These are phyloP conservation scores for Meda fulgida DNA, from an alignment of 2,797 vertebrate genomes.

Conservation along the genomic window DNA sequence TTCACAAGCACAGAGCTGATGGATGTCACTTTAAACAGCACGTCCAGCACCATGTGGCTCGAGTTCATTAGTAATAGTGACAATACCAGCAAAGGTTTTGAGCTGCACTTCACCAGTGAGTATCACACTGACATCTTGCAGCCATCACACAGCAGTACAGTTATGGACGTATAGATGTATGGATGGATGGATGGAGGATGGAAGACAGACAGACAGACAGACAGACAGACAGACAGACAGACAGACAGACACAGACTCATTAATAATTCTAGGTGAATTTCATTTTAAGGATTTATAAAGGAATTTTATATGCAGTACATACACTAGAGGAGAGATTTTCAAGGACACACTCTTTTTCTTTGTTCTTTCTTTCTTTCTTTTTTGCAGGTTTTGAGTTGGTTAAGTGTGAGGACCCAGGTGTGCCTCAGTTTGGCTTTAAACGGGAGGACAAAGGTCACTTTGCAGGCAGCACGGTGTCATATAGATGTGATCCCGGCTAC, in stretches of 20 bases:
- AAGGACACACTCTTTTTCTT: conserved; percentile 57
- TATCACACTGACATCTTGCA: conserved; percentile 39
- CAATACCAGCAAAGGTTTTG: conserved; percentile 95
- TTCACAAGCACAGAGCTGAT: conserved; percentile 88
- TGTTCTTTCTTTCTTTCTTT: not conserved
- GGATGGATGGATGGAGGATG: not conserved
- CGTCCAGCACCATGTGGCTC: conserved; percentile 96
- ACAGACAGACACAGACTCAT: too few relatives aligned
- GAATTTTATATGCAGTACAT: not conserved
- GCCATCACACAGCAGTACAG: not conserved
- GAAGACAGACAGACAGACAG: not conserved
- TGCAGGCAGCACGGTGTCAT: conserved; percentile 92
- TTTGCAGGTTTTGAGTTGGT: conserved; percentile 93
- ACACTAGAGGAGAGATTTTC: conserved; percentile 80
- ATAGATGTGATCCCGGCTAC: conserved; percentile 94
- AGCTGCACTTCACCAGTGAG: conserved; percentile 96
- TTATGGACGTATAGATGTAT: not conserved
- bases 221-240: too few relatives aligned
- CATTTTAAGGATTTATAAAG: not conserved
- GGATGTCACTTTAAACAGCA: conserved; percentile 90
- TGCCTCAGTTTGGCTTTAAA: conserved; percentile 94
- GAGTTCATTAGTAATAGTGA: conserved; percentile 91
- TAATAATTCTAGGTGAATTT: too few relatives aligned
- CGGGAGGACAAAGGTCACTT: conserved; percentile 94
- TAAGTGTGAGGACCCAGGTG: conserved; percentile 94